These are phyloP conservation scores for Bombyx huttoni DNA, from an alignment of 2,888 invertebrate species.

Conservation along the genomic window DNA sequence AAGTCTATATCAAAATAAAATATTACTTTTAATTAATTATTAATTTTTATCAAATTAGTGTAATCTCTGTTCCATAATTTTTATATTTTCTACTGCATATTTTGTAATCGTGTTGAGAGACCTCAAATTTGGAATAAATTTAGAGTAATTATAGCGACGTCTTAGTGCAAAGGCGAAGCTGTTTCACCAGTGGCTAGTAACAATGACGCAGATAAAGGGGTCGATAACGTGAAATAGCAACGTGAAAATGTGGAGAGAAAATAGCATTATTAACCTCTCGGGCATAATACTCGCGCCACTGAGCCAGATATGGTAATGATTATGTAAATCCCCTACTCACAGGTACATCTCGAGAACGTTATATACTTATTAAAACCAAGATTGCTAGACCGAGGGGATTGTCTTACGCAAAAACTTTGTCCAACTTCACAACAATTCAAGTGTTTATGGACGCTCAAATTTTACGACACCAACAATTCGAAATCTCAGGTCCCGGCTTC, in stretches of 20 bases:
- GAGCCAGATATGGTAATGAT: conserved; percentile 73
- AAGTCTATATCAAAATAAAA: no score
- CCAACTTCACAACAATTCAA: conserved; percentile 31
- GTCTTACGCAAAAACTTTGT: conserved; percentile 55
- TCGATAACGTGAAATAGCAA: conserved; percentile 69
- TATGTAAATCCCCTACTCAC: conserved; percentile 70
- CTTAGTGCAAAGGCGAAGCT: conserved; percentile 39
- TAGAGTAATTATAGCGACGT: neutral
- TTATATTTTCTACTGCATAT: no score
- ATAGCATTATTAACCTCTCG: conserved; percentile 73
- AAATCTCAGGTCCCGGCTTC: conserved; percentile 64
- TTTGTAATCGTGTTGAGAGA: neutral
- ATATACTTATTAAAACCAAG: conserved; percentile 72
- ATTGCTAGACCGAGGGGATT: conserved; percentile 57
- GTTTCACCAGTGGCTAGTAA: conserved; percentile 60
- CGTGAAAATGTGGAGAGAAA: conserved; percentile 72
- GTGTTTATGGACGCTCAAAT: conserved; percentile 56
- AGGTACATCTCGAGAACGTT: conserved; percentile 68
- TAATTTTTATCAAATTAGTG: no score
- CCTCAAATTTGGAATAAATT: neutral
- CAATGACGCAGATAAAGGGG: conserved; percentile 67
- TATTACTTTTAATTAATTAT: no score
- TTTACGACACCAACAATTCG: conserved; percentile 58
- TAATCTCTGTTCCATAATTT: no score
- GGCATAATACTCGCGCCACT: conserved; percentile 70